A percentile compares a stretch with the other conserved stretches of the same genome.
These are phyloP conservation scores for Zeuzera pyrina DNA, from an alignment of 2,888 invertebrate genomes.

Conservation along the genomic window DNA sequence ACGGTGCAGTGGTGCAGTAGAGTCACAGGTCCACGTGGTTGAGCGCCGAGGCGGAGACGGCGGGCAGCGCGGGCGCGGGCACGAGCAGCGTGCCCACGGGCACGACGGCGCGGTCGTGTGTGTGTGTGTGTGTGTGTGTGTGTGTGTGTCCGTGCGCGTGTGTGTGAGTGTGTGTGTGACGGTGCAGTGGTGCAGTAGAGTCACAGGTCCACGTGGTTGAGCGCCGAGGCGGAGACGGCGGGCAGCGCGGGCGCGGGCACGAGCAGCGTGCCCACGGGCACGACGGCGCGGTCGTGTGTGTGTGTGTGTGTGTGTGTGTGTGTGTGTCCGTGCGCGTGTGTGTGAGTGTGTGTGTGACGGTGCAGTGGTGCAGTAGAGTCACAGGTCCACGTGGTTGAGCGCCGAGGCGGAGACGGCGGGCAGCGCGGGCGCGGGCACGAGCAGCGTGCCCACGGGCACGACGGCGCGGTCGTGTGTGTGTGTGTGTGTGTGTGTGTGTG, in stretches of 20 bases:
- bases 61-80: constrained; percentile 75
- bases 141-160: too few relatives aligned
- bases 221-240: constrained; percentile 81
- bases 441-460: constrained; percentile 71
- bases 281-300: constrained; percentile 71
- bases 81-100: constrained; percentile 70
- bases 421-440: constrained; percentile 67
- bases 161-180: too few relatives aligned
- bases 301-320: too few relatives aligned
- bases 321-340: too few relatives aligned
- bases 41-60: constrained; percentile 82
- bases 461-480: constrained; percentile 72
- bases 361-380: too few relatives aligned
- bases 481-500: too few relatives aligned
- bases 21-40: constrained; percentile 83
- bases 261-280: constrained; percentile 70
- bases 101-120: constrained; percentile 70
- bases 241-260: constrained; percentile 75
- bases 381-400: constrained; percentile 84
- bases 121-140: too few relatives aligned
- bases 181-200: too few relatives aligned
- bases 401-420: constrained; percentile 84
- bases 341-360: too few relatives aligned
- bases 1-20: too few relatives aligned
- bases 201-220: constrained; percentile 84